Evolutionary conservation across 2,797 vertebrate genomes (phyloP).

Genomic region (Sebastes steindachneri): DNA sequence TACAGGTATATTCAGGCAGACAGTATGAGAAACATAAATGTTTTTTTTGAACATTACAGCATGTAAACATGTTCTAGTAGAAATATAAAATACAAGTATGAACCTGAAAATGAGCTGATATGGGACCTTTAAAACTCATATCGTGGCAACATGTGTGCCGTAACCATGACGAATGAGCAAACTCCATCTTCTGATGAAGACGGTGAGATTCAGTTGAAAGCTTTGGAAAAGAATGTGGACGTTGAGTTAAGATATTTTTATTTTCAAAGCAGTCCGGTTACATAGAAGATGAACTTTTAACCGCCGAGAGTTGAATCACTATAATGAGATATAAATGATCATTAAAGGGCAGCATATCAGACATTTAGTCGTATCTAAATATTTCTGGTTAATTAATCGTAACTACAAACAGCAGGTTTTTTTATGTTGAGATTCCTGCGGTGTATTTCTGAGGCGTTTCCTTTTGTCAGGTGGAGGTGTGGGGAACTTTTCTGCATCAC

Average conservation of each 20-base stretch:
- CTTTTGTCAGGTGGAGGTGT: not conserved
- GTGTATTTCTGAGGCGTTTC: not conserved
- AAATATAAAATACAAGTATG: no score
- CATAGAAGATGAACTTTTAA: not conserved
- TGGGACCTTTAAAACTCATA: not conserved
- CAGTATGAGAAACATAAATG: no score
- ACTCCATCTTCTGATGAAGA: not conserved
- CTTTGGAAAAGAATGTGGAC: not conserved
- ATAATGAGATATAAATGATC: not conserved
- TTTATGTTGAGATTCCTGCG: not conserved
- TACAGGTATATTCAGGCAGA: no score
- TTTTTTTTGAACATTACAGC: no score
- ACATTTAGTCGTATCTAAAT: not conserved
- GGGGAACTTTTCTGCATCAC: not conserved
- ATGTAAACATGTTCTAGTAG: no score
- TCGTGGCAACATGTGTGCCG: not conserved
- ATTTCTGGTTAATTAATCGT: not conserved
- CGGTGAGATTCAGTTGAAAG: not conserved
- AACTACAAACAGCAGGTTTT: not conserved
- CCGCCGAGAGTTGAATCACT: not conserved
- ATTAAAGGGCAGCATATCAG: not conserved
- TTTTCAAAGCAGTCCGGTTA: not conserved
- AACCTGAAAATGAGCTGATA: fast-evolving
- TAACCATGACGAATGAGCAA: not conserved
- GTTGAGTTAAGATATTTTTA: not conserved